Conservation (phyloP, 2,113 vertebrate genomes). For the Lucifuga dentata region DNA sequence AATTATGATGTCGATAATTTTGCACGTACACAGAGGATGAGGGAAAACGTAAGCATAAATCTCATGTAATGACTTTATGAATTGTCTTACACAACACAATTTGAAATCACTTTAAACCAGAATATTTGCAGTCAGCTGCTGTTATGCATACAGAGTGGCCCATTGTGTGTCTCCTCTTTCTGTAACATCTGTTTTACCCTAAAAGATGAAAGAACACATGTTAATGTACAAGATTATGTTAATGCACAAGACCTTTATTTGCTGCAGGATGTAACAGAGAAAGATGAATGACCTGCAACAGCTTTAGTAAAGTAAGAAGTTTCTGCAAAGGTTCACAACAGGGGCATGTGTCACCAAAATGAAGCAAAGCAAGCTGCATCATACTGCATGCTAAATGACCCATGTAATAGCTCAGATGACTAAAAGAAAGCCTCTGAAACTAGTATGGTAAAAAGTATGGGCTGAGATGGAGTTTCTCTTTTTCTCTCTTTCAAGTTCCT, state of each 20-base stretch:
- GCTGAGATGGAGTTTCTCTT: constrained; percentile 15
- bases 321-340: constrained; percentile 54
- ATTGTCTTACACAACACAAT: background rate
- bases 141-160: constrained; percentile 9
- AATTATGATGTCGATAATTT: background rate
- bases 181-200: constrained; percentile 1
- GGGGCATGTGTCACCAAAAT: constrained; percentile 68
- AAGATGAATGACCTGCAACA: constrained; percentile 4
- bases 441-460: background rate
- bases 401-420: constrained; percentile 59
- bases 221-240: background rate
- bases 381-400: constrained; percentile 58
- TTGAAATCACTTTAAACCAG: background rate
- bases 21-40: background rate
- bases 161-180: constrained; percentile 9
- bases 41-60: background rate
- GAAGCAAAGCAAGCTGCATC: constrained; percentile 52
- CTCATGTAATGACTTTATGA: background rate
- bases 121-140: constrained; percentile 24
- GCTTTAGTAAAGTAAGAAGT: constrained; percentile 19
- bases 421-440: constrained; percentile 38
- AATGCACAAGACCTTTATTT: background rate
- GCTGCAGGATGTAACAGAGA: background rate
- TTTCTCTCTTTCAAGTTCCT: constrained; percentile 7
- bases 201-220: background rate